These are phyloP conservation scores for Bombyx mandarina DNA, from an alignment of 1,140 invertebrate genomes.

Conservation along the genomic window DNA sequence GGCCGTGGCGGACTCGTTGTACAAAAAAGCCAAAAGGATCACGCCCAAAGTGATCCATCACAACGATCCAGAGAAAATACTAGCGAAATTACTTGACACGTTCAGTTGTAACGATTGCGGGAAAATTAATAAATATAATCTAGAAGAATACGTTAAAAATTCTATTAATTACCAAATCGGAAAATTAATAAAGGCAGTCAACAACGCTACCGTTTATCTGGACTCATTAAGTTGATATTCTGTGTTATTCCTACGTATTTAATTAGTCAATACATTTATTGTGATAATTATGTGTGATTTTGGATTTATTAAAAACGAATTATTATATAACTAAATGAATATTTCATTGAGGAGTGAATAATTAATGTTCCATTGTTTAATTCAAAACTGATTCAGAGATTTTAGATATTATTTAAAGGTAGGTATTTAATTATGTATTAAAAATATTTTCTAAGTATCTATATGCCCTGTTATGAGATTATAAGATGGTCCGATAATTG, in stretches of 20 bases:
- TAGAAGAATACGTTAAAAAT: slow-evolving; percentile 39
- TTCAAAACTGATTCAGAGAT: too few species aligned
- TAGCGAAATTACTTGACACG: slow-evolving; percentile 30
- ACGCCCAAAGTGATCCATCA: slow-evolving; percentile 46
- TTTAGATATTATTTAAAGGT: too few species aligned
- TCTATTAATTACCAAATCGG: slow-evolving; percentile 37
- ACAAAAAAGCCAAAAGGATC: slow-evolving; percentile 43
- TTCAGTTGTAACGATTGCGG: slow-evolving; percentile 50
- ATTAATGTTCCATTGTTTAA: too few species aligned
- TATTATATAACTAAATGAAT: neutral
- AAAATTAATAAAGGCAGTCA: slow-evolving; percentile 39
- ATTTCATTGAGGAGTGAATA: too few species aligned
- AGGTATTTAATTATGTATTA: too few species aligned
- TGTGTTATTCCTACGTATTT: neutral
- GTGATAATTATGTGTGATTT: neutral
- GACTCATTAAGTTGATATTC: slow-evolving; percentile 51
- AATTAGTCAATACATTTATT: neutral
- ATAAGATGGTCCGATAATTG: too few species aligned
- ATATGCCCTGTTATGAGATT: too few species aligned
- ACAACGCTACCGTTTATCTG: slow-evolving; percentile 48
- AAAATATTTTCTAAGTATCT: too few species aligned
- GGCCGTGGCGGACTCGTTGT: slow-evolving; percentile 33
- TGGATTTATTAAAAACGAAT: neutral
- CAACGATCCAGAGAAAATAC: slow-evolving; percentile 39
- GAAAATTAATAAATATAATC: slow-evolving; percentile 30